Evolutionary conservation across 1,140 invertebrate species (phyloP).

Genomic region (Platyscapa corneri): DNA sequence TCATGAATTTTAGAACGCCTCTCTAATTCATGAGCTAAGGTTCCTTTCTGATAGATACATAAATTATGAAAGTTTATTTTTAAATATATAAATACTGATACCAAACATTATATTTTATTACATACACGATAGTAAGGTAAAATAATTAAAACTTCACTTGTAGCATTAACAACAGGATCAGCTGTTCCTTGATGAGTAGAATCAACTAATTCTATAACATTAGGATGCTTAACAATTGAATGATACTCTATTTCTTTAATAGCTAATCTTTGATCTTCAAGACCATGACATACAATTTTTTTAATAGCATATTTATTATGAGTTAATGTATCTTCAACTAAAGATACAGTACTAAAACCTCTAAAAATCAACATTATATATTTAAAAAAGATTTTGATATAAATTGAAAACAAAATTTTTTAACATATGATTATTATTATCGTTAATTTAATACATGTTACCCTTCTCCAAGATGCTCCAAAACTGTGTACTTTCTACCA

Average conservation of each 20-base stretch:
- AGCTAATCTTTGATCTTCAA: constrained; percentile 85
- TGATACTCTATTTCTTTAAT: constrained; percentile 86
- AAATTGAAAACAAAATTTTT: neutral
- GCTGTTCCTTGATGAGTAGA: constrained; percentile 79
- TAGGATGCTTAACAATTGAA: constrained; percentile 81
- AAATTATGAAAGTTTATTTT: neutral
- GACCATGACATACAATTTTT: constrained; percentile 86
- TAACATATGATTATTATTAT: neutral
- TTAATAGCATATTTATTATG: constrained; percentile 87
- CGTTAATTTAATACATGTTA: neutral
- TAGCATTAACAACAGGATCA: constrained; percentile 81
- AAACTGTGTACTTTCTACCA: constrained; percentile 80
- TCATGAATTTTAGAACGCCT: constrained; percentile 76
- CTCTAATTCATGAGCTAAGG: constrained; percentile 83
- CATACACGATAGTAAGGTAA: constrained; percentile 85
- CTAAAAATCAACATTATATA: constrained; percentile 72
- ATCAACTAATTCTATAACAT: constrained; percentile 86
- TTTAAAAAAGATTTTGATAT: neutral
- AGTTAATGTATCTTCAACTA: constrained; percentile 84
- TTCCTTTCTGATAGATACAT: constrained; percentile 78
- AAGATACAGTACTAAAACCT: constrained; percentile 88
- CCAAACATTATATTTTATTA: constrained; percentile 39
- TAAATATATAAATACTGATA: neutral
- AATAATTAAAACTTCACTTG: constrained; percentile 84
- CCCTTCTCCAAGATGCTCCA: constrained; percentile 86